A percentile compares a stretch with the other conserved stretches of the same genome.
Evolutionary conservation across 2,888 invertebrate genomes (phyloP).

Genomic region (Aporophyla lueneburgensis): DNA sequence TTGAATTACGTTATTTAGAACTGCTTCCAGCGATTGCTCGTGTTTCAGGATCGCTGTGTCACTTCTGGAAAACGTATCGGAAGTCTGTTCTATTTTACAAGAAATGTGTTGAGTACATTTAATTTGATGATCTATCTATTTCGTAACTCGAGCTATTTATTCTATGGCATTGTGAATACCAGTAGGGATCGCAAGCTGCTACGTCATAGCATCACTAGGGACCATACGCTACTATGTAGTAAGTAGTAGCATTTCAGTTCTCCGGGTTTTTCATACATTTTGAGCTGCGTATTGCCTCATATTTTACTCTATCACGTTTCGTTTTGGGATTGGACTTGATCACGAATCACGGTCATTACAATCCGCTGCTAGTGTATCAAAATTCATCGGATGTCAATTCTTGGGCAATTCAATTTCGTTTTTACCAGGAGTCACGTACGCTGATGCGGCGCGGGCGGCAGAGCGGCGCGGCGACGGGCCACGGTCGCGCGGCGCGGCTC

Average conservation of each 20-base stretch:
- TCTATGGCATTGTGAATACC: background rate
- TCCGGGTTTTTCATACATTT: background rate
- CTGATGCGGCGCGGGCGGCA: slow-evolving; percentile 43
- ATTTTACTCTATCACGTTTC: slow-evolving; percentile 23
- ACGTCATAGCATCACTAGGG: background rate
- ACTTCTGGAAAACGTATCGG: background rate
- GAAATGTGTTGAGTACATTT: background rate
- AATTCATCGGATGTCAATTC: slow-evolving; percentile 64
- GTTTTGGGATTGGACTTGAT: slow-evolving; percentile 6
- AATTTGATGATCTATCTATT: background rate
- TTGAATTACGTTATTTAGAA: slow-evolving; percentile 10
- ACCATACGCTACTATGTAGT: background rate
- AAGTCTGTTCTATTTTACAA: background rate
- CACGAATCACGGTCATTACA: slow-evolving; percentile 36
- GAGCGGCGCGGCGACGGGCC: slow-evolving; percentile 56
- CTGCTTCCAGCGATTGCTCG: background rate
- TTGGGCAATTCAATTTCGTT: slow-evolving; percentile 77
- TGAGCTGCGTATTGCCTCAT: background rate
- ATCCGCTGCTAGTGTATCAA: slow-evolving; percentile 45
- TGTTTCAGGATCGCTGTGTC: background rate
- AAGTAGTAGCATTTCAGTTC: background rate
- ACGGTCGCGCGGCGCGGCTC: slow-evolving; percentile 54
- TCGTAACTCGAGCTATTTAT: background rate
- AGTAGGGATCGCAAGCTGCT: background rate
- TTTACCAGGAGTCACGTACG: slow-evolving; percentile 80